These are phyloP conservation scores for Heliothis peltigera DNA, from an alignment of 2,888 invertebrate species.

Conservation along the genomic window DNA sequence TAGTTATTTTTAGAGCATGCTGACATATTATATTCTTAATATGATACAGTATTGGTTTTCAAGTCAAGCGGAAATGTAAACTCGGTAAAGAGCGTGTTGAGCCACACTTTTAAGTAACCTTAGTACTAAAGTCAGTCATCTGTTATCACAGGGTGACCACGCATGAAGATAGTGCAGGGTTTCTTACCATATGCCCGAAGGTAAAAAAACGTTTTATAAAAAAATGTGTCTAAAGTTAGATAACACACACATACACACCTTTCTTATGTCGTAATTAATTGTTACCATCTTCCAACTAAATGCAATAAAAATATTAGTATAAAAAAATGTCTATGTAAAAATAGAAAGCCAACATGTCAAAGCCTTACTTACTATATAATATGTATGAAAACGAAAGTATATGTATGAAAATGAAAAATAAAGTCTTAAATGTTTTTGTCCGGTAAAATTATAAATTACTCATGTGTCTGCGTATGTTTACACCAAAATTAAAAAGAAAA, in stretches of 20 bases:
- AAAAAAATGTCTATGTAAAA: too few relatives aligned
- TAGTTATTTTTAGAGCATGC: conserved; percentile 22
- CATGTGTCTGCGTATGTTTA: neutral
- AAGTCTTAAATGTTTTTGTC: too few relatives aligned
- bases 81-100: neutral
- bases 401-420: too few relatives aligned
- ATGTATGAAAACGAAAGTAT: too few relatives aligned
- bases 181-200: neutral
- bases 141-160: neutral
- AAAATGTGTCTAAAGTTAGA: too few relatives aligned
- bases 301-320: too few relatives aligned
- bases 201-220: neutral
- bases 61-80: conserved; percentile 1
- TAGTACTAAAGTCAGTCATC: neutral
- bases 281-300: too few relatives aligned
- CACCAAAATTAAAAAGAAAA: neutral
- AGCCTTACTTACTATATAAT: too few relatives aligned
- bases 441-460: too few relatives aligned
- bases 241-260: too few relatives aligned
- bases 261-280: too few relatives aligned
- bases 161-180: neutral
- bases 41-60: neutral
- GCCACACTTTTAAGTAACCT: conserved; percentile 1
- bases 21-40: neutral
- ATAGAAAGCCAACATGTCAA: too few relatives aligned